Percentiles rank a stretch among this genome's conserved stretches.
These are phyloP conservation scores for Myotis planiceps DNA, from an alignment of 2,797 vertebrate species.

Conservation along the genomic window DNA sequence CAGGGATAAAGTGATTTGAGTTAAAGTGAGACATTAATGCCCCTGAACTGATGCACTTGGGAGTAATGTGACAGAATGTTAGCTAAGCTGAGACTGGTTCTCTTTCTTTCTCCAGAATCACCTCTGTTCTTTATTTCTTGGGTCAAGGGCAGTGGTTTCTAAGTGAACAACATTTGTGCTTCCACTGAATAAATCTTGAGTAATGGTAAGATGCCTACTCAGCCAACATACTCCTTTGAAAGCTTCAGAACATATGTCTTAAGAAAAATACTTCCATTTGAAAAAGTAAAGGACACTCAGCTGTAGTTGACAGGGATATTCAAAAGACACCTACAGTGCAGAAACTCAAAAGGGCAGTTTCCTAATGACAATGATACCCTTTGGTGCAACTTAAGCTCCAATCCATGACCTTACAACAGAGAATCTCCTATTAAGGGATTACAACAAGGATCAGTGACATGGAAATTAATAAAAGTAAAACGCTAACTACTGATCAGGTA, in stretches of 20 bases:
- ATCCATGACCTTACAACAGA: neutral
- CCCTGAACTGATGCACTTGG: slow-evolving; percentile 90
- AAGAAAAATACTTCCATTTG: slow-evolving; percentile 6
- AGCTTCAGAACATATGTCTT: neutral
- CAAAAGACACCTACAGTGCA: neutral
- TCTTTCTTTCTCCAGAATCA: neutral
- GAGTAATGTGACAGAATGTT: slow-evolving; percentile 92
- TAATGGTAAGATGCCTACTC: neutral
- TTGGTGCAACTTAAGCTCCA: neutral
- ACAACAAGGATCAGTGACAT: neutral
- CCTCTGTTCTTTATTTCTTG: neutral
- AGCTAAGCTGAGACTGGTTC: slow-evolving; percentile 74
- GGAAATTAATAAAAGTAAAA: slow-evolving; percentile 32
- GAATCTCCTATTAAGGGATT: neutral
- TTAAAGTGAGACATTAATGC: slow-evolving; percentile 85
- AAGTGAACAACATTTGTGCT: slow-evolving; percentile 13
- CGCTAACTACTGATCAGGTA: neutral
- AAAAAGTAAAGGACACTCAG: neutral
- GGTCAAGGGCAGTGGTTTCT: neutral
- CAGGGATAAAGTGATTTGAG: slow-evolving; percentile 86
- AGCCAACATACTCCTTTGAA: neutral
- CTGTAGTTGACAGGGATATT: neutral
- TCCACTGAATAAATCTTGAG: neutral
- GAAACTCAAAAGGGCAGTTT: neutral
- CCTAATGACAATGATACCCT: neutral